Conservation (phyloP, 2,113 vertebrate genomes). For the Conger conger region DNA sequence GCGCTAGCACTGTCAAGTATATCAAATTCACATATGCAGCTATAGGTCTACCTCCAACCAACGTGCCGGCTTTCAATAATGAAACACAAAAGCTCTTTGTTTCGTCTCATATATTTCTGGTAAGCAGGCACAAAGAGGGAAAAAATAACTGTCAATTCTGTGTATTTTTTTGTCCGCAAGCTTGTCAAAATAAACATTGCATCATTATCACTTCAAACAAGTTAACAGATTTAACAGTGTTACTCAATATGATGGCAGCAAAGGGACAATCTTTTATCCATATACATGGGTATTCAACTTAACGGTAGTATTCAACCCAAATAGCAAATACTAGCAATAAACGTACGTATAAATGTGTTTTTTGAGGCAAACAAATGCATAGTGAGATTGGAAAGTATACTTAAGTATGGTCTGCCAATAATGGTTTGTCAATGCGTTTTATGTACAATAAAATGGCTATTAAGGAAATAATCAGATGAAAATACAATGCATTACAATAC, state of each 20-base stretch:
- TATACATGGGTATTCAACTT: not conserved
- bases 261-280: not conserved
- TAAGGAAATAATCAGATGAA: not conserved
- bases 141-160: slow-evolving; percentile 38
- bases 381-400: not conserved
- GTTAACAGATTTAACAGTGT: slow-evolving; percentile 19
- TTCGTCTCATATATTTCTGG: slow-evolving; percentile 33
- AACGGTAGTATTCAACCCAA: not conserved
- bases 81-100: slow-evolving; percentile 67
- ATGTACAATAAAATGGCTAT: not conserved
- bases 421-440: not conserved
- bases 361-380: not conserved
- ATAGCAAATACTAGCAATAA: not conserved
- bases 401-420: not conserved
- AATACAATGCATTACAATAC: not conserved
- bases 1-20: slow-evolving; percentile 69
- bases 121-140: slow-evolving; percentile 38
- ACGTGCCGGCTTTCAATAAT: slow-evolving; percentile 60
- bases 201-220: slow-evolving; percentile 36
- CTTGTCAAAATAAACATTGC: slow-evolving; percentile 37
- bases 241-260: slow-evolving; percentile 18
- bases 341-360: not conserved
- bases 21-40: slow-evolving; percentile 61
- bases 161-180: slow-evolving; percentile 20
- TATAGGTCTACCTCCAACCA: slow-evolving; percentile 57